Base-by-base conservation (phyloP, 2,797 vertebrate species). In the Crossoptilon crossoptilon region DNA sequence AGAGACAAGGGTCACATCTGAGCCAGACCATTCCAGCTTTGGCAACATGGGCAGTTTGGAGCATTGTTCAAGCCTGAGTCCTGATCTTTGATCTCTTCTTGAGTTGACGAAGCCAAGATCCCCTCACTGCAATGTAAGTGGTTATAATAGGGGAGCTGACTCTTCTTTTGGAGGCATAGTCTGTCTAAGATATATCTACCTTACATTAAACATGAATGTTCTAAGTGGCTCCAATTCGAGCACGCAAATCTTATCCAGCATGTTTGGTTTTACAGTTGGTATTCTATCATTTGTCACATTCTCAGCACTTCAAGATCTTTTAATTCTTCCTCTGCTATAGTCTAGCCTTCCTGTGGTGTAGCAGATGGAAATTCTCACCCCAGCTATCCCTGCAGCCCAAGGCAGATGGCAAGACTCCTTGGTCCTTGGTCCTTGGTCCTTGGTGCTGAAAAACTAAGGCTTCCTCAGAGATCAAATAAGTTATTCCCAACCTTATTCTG, bases 301-400 rank as follows among this genome's bases (percentile, higher is more conserved):
- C 56, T 75, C 73, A 55, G 37, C 8, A 14, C 18, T 76, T 78
- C 6, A 15, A 7, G 39, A 49, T 19, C 29, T 81, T 85, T 76
- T 14, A 37, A 17, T 66, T 84, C 87, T 78, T 78, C 8, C 29
- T 22, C 0, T 21, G 13, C 2, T 73, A 60, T 59, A 64, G 31
- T 48, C 1, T 17, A 8, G 15, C 64, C 29, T 29, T 87, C 31
- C 63, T 18, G 46, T 11, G 8, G 55, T n/a, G 55, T 35, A 14
- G 35, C 67, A 93, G 49, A 55, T 93, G 83, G 51, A 10, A 72
- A 58, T 33, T 13, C 69, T 69, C 59, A 72, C 53, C 46, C 59
- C 59, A 77, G 43, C 2, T 53, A 10, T 37, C 6, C 14, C 5
- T 41, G 33, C 33, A 91, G 72, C 44, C 66, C 41, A 21, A 55